Base-by-base conservation (phyloP, 1,140 invertebrate species). In the Nephotettix cincticeps region DNA sequence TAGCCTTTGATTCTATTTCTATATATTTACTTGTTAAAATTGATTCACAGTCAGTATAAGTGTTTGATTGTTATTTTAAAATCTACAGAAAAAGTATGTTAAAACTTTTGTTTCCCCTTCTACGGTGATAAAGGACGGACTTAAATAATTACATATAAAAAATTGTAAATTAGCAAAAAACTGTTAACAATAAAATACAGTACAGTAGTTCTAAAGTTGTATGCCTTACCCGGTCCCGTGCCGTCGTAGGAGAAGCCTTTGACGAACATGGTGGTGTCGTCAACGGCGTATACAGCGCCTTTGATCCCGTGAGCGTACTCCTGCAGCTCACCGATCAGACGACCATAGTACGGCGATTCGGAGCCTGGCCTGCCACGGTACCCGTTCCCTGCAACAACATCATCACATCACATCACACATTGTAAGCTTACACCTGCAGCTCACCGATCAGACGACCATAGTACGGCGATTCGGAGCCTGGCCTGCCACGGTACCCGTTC, bases 191-290 rank as follows among this genome's bases (percentile, higher is more conserved):
- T n/a, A n/a, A n/a, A n/a, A n/a, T n/a, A n/a, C n/a, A n/a, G n/a
- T n/a, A n/a, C n/a, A n/a, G n/a, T n/a, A n/a, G n/a, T n/a, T n/a
- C n/a, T n/a, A n/a, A n/a, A n/a, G n/a, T n/a, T n/a, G n/a, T n/a
- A n/a, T n/a, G n/a, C 71, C 76, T 74, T 75, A 85, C 84, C 83
- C 63, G 92, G 92, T 19, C 89, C 92, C 6, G 87, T 91, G 32
- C 94, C 94, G 77, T 95, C 93, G 77, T 96, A 96, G 2, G 85
- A 88, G 79, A 97, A 96, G 40, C 88, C 90, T 77, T 92, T 91
- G 71, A 96, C 90, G 81, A 92, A 95, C 68, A 97, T 84, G 21
- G 92, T 95, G 73, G 86, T 89, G 76, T 96, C 94, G 77, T 96
- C 93, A 1, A 95, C 91, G 0, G 92, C 93, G 80, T 93, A 96